A percentile compares a stretch with the other conserved stretches of the same genome.
phyloP scores from a whole-genome alignment of 2,888 invertebrate species.

The Epiblema foenella region DNA sequence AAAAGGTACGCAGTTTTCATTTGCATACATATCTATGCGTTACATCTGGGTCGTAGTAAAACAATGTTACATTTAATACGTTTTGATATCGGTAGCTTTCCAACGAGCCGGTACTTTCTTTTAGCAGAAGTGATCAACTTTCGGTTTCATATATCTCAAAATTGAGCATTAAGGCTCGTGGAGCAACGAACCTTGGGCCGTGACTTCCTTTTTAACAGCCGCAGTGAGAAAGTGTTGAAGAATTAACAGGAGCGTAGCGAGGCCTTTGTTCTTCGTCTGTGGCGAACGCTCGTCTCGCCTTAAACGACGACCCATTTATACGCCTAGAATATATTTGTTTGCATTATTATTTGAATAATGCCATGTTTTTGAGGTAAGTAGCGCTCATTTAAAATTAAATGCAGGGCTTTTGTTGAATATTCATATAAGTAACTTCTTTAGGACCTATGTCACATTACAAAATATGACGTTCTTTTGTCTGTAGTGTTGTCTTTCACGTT shows the following conservation, averaged over 20 bases:
- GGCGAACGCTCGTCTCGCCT: constrained; percentile 55
- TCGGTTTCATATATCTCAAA: constrained; percentile 65
- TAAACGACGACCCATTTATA: constrained; percentile 64
- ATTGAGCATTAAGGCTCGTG: constrained; percentile 51
- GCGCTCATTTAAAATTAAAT: constrained; percentile 49
- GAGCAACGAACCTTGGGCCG: constrained; percentile 73
- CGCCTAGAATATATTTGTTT: constrained; percentile 67
- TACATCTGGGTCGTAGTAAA: constrained; percentile 48
- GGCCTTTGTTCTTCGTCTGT: constrained; percentile 72
- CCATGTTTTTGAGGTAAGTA: constrained; percentile 42
- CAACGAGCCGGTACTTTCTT: constrained; percentile 56
- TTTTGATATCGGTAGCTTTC: constrained; percentile 56
- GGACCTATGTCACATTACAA: constrained; percentile 35
- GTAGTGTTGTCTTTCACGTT: constrained; percentile 19
- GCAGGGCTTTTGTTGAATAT: constrained; percentile 47
- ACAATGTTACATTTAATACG: constrained; percentile 58
- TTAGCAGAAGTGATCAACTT: constrained; percentile 57
- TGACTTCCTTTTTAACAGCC: constrained; percentile 81
- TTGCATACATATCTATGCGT: constrained; percentile 45
- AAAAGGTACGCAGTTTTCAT: constrained; percentile 22
- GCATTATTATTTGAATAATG: constrained; percentile 57
- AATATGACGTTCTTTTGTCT: constrained; percentile 36
- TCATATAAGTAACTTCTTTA: constrained; percentile 41
- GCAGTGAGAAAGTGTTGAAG: constrained; percentile 74
- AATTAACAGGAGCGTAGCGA: constrained; percentile 75